Conservation (phyloP, 2,888 invertebrate genomes). For the Agonum fuliginosum region DNA sequence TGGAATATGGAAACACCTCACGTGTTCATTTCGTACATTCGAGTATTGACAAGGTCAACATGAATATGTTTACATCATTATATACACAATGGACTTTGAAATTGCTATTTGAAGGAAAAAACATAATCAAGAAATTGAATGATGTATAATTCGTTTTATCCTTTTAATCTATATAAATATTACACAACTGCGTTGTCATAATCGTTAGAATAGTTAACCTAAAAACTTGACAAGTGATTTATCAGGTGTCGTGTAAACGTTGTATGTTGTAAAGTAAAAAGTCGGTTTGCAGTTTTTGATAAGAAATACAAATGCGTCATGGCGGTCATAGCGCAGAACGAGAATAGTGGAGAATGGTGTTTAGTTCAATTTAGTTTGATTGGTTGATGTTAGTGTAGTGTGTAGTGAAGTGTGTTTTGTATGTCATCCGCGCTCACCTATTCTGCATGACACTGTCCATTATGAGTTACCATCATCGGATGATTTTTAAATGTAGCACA, state of each 20-base stretch:
- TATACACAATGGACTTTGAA: slow-evolving; percentile 30
- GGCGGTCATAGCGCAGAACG: slow-evolving; percentile 8
- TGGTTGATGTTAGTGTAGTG: slow-evolving; percentile 10
- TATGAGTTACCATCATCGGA: slow-evolving; percentile 36
- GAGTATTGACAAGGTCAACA: slow-evolving; percentile 19
- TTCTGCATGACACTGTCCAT: slow-evolving; percentile 32
- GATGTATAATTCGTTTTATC: background rate
- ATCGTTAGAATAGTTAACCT: background rate
- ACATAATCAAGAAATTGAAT: slow-evolving; percentile 7
- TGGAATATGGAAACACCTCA: background rate
- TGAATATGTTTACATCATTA: slow-evolving; percentile 34
- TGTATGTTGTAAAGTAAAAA: too few relatives aligned
- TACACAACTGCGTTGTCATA: background rate
- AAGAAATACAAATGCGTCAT: slow-evolving; percentile 9
- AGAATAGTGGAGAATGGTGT: too few relatives aligned
- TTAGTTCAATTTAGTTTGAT: slow-evolving; percentile 24
- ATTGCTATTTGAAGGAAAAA: slow-evolving; percentile 10
- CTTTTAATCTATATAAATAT: background rate
- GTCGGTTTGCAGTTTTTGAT: slow-evolving; percentile 27
- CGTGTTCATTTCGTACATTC: slow-evolving; percentile 8
- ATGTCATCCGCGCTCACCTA: slow-evolving; percentile 29
- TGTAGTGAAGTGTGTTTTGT: slow-evolving; percentile 22
- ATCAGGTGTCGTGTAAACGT: slow-evolving; percentile 8
- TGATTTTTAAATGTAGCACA: slow-evolving; percentile 33
- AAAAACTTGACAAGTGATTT: slow-evolving; percentile 4